phyloP scores from a whole-genome alignment of 1,140 invertebrate genomes.

The Cyclina sinensis region DNA sequence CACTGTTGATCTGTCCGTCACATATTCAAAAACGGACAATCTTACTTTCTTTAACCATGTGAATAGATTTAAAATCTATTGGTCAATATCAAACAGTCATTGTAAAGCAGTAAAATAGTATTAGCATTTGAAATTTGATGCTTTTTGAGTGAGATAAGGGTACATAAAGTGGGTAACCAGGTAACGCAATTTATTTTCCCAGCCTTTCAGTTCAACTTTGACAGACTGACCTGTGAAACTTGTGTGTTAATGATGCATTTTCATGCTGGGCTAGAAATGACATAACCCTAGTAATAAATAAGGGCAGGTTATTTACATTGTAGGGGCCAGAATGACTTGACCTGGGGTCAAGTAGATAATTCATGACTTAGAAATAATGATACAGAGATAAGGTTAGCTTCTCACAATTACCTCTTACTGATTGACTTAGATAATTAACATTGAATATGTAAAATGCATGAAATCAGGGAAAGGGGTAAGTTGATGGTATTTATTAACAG shows the following conservation, averaged over 20 bases:
- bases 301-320: conserved; percentile 68
- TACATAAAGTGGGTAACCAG: conserved; percentile 58
- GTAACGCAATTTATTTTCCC: conserved; percentile 53
- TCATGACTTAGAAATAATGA: conserved; percentile 67
- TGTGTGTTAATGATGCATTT: conserved; percentile 66
- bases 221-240: conserved; percentile 63
- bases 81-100: conserved; percentile 26
- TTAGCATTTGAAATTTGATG: not conserved
- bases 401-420: not conserved
- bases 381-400: conserved; percentile 1
- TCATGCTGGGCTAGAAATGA: conserved; percentile 61
- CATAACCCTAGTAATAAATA: conserved; percentile 63
- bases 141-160: conserved; percentile 36
- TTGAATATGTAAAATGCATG: conserved; percentile 10
- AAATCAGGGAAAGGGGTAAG: not conserved
- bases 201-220: conserved; percentile 44
- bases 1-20: conserved; percentile 14
- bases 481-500: no score
- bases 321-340: conserved; percentile 58
- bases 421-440: conserved; percentile 4
- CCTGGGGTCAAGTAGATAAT: conserved; percentile 66
- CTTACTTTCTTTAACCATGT: conserved; percentile 17
- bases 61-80: conserved; percentile 46
- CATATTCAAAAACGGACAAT: not conserved
- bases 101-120: not conserved